Percentiles rank a stretch among this genome's conserved stretches.
phyloP scores from a whole-genome alignment of 2,113 vertebrate species.

The Galemys pyrenaicus region DNA sequence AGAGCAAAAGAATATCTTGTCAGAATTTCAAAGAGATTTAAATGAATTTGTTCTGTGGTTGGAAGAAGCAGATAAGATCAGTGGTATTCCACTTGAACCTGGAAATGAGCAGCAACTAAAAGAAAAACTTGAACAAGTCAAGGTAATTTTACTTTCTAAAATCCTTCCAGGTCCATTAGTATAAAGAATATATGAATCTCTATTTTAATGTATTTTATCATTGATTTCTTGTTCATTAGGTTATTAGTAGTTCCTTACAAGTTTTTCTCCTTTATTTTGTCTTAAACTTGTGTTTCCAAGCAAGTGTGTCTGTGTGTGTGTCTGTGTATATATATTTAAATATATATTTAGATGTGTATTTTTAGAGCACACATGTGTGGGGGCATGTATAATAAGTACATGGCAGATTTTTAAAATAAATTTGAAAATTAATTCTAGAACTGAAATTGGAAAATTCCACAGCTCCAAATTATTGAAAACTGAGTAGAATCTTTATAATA shows the following conservation, averaged over 20 bases:
- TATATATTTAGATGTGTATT: no score
- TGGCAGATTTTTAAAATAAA: background rate
- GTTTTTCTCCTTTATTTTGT: slow-evolving; percentile 50
- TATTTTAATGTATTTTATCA: slow-evolving; percentile 47
- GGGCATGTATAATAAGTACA: background rate
- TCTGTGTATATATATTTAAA: background rate
- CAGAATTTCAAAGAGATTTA: slow-evolving; percentile 91
- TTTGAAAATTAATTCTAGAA: slow-evolving; percentile 40
- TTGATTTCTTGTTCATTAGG: background rate
- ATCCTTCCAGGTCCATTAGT: background rate
- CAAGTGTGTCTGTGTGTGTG: background rate
- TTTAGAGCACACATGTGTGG: no score
- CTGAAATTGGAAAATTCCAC: background rate
- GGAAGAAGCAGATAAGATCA: slow-evolving; percentile 87
- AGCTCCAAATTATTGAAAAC: slow-evolving; percentile 24
- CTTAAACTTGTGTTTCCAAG: background rate
- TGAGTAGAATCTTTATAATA: background rate
- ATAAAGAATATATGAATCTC: slow-evolving; percentile 25
- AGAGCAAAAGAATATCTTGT: slow-evolving; percentile 88
- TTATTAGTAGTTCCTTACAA: slow-evolving; percentile 32
- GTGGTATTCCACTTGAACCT: slow-evolving; percentile 85
- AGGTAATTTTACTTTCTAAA: slow-evolving; percentile 87
- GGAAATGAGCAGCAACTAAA: slow-evolving; percentile 92
- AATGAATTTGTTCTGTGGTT: slow-evolving; percentile 92
- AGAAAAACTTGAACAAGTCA: slow-evolving; percentile 91